Conservation (phyloP, 2,888 invertebrate genomes). For the Nomada fucata region DNA sequence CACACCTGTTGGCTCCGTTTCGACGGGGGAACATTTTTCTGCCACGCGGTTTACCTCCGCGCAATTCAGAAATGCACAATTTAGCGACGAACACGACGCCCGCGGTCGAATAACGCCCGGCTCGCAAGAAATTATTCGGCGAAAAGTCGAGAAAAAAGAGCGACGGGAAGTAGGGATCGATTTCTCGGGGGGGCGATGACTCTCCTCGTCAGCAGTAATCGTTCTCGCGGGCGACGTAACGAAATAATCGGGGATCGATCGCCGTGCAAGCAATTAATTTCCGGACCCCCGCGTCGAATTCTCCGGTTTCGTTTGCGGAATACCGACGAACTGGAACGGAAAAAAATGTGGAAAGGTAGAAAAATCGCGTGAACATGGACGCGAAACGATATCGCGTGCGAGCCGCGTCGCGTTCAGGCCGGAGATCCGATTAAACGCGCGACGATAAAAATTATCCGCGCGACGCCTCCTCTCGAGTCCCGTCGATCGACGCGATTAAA, state of each 20-base stretch:
- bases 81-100: no score
- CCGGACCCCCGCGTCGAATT: slow-evolving; percentile 34
- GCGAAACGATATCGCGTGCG: slow-evolving; percentile 33
- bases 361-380: slow-evolving; percentile 2
- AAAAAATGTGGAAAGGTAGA: not conserved
- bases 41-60: no score
- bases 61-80: no score
- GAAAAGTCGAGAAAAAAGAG: slow-evolving; percentile 13
- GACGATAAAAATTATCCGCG: slow-evolving; percentile 37
- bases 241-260: slow-evolving; percentile 51
- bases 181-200: slow-evolving; percentile 39
- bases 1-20: no score
- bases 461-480: slow-evolving; percentile 30
- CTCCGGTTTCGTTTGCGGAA: slow-evolving; percentile 48
- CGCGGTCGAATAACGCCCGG: slow-evolving; percentile 28
- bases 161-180: not conserved
- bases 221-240: slow-evolving; percentile 30
- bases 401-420: slow-evolving; percentile 5
- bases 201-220: slow-evolving; percentile 43
- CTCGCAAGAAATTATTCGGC: slow-evolving; percentile 24
- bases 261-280: slow-evolving; percentile 61
- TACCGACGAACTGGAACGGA: not conserved
- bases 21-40: no score
- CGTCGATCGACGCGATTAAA: slow-evolving; percentile 9
- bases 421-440: slow-evolving; percentile 26